Evolutionary conservation across 53 echinoderm and acorn worm genomes (phyloP).

Genomic region (Mesocentrotus franciscanus): DNA sequence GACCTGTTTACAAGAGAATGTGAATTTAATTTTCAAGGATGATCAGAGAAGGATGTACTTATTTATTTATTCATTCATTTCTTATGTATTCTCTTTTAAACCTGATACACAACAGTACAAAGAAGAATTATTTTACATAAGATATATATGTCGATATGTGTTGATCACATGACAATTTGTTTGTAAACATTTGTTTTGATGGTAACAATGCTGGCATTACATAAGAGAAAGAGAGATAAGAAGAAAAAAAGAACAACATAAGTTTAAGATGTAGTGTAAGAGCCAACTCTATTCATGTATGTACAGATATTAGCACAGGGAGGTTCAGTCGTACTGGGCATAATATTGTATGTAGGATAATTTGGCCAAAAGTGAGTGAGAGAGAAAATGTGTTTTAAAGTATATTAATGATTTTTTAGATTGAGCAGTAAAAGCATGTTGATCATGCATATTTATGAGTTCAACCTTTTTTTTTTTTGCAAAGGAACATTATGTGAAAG

Average conservation of each 20-base stretch:
- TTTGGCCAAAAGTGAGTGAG: background rate
- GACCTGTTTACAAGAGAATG: background rate
- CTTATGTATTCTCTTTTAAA: conserved; percentile 22
- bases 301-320: background rate
- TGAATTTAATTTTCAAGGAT: background rate
- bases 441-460: conserved; percentile 42
- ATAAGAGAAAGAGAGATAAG: background rate
- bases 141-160: conserved; percentile 54
- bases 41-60: background rate
- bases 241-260: background rate
- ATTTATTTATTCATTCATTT: conserved; percentile 28
- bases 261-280: background rate
- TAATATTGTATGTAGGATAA: conserved; percentile 1
- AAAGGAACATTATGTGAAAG: background rate
- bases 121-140: conserved; percentile 60
- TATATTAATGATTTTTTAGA: background rate
- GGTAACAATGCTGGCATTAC: conserved; percentile 55
- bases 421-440: conserved; percentile 30
- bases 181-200: conserved; percentile 58
- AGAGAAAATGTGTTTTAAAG: background rate
- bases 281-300: too few relatives aligned
- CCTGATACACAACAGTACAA: conserved; percentile 58
- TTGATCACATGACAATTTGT: conserved; percentile 61
- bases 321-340: background rate
- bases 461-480: background rate